Base-by-base conservation (phyloP, 2,888 invertebrate genomes). In the Hermaeophaga mercurialis region DNA sequence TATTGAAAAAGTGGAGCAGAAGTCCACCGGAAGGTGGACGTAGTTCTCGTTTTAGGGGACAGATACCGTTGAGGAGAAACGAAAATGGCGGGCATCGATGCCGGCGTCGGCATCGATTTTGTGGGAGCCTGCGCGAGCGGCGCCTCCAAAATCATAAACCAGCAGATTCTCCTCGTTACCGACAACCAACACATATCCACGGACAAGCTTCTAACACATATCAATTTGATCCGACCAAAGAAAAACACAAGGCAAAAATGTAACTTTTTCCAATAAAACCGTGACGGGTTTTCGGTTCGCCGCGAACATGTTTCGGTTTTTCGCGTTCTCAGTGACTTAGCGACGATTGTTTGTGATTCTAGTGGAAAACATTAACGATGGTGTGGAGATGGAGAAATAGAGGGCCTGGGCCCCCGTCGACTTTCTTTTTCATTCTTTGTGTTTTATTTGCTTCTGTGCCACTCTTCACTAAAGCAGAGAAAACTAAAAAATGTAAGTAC, bases 401-500 rank as follows among this genome's bases (percentile, higher is more conserved):
- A 68, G 75, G 75, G 59, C 73, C 72, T 24, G 73, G 72, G 36
- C 74, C 75, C 66, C 74, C 73, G 46, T 69, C 65, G 67, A 63
- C 66, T 60, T 59, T 66, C 47, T 33, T 70, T 44, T 55, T 70
- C 61, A 63, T 61, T 58, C 55, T 69, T 58, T 65, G 67, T 54
- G 63, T 70, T 59, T 52, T 75, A 53, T 73, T 57, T 48, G 69
- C 50, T 61, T 63, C 59, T 61, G 67, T 63, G 65, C 69, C 56
- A 57, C 47, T 47, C 12, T 39, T 66, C 54, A 64, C 65, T 44
- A 56, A 67, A 31, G 70, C 73, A 15, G 76, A 76, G 61, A 76
- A 75, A 64, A 75, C 71, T 66, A 76, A 76, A 72, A 73, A 74
- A 58, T 76, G 76, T 76, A 67, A 76, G 76, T 75, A 39, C 1